A percentile compares a stretch with the other conserved stretches of the same genome.
These are phyloP conservation scores for Morone chrysops DNA, from an alignment of 2,113 vertebrate genomes.

Conservation along the genomic window DNA sequence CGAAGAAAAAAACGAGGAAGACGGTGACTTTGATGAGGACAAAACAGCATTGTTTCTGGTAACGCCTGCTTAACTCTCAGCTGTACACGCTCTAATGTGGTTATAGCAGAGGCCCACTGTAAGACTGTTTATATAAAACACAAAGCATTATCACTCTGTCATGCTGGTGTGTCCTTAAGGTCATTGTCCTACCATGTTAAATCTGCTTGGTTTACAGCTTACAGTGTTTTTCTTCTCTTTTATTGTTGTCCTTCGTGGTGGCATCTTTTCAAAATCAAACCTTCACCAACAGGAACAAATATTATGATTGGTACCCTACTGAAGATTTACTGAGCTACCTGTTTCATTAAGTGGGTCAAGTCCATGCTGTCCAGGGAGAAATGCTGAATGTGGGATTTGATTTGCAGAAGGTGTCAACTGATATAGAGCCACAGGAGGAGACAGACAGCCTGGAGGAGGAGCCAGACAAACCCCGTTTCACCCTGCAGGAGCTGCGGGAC, in stretches of 20 bases:
- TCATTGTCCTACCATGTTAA: too few species aligned
- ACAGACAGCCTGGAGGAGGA: conserved; percentile 85
- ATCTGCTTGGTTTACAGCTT: background rate
- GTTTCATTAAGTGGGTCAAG: background rate
- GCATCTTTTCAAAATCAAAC: background rate
- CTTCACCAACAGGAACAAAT: background rate
- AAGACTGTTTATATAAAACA: conserved; percentile 34
- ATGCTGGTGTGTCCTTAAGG: background rate
- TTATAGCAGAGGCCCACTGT: conserved; percentile 6
- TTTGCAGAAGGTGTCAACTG: conserved; percentile 73
- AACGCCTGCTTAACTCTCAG: conserved; percentile 26
- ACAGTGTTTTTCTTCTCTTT: background rate
- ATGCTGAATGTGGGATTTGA: conserved; percentile 38
- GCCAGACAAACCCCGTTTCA: conserved; percentile 90
- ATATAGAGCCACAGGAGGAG: conserved; percentile 80
- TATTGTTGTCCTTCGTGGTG: background rate
- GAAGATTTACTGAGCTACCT: background rate
- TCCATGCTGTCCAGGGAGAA: background rate
- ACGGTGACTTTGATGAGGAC: conserved; percentile 41
- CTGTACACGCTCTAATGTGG: conserved; percentile 10
- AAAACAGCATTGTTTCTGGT: conserved; percentile 58
- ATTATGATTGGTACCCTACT: background rate
- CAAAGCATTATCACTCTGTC: background rate
- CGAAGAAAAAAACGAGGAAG: conserved; percentile 7
- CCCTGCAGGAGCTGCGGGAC: conserved; percentile 92